Evolutionary conservation across 2,797 vertebrate genomes (phyloP), one percentile per base, ranked within the genome.

Genomic region (Chlorospingus semifuscus): DNA sequence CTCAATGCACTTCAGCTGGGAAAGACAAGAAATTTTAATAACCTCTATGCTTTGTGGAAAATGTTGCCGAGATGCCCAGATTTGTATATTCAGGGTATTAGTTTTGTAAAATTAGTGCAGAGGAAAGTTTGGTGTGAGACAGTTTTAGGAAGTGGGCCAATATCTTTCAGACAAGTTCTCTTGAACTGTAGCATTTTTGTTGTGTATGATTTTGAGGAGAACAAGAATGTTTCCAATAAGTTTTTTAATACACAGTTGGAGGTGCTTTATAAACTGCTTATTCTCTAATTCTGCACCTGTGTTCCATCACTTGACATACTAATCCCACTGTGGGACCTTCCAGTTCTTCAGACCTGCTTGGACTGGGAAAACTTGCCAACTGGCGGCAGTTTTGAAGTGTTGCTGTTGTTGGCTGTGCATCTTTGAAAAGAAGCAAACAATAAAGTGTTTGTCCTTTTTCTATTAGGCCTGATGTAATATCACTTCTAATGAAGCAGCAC

Each of bases 31-130:
- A 56, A 59, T 64, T 81, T 37, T 78, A 47, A 65, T 34, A 66
- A 36, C 34, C 46, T 65, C 65, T 65, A 36, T 52, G 22, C 46
- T 32, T 76, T 79, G 30, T 69, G 41, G 57, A 93, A 93, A 55
- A 91, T 59, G 32, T 83, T 91, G 82, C 71, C 91, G 90, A 86
- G 82, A 80, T 95, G 71, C 79, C 94, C 90, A 63, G 80, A 69
- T 86, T 83, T 93, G 68, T 64, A 16, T 78, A 71, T 89, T 94
- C 75, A 83, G 81, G 81, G 14, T 72, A 77, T 32, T 75, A 57
- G 4, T 86, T 87, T 95, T 92, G 74, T 93, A 36, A 90, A 95
- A 89, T 6, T 34, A 44, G 56, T 90, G 53, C 83, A 50, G 63
- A 95, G 68, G 50, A 92, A 79, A 60, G 2, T 32, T 79, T 69